These are phyloP conservation scores for Trematocara nigrifrons DNA, from an alignment of 2,113 vertebrate genomes.

Conservation along the genomic window DNA sequence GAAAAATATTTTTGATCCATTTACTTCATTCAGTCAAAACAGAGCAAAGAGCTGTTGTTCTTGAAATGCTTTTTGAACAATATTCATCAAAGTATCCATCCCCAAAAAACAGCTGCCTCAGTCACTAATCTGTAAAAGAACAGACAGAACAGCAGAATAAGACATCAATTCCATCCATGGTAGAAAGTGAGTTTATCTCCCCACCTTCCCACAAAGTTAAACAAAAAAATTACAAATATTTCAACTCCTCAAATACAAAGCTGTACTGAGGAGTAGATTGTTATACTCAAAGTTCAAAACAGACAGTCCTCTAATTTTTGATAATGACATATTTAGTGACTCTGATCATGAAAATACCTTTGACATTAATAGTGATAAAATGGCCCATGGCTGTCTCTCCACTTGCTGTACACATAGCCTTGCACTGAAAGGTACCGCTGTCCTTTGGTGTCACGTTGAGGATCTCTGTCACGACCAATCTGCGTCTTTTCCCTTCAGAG, in stretches of 20 bases:
- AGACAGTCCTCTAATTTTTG: background rate
- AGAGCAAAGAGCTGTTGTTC: background rate
- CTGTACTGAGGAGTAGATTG: background rate
- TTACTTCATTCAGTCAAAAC: background rate
- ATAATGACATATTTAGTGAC: background rate
- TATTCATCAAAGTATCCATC: background rate
- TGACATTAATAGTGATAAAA: background rate
- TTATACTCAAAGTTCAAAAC: background rate
- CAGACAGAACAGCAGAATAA: background rate
- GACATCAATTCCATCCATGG: rapidly evolving
- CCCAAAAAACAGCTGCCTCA: background rate
- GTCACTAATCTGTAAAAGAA: background rate
- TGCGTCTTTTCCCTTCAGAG: background rate
- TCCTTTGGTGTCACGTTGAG: background rate
- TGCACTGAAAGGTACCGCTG: background rate
- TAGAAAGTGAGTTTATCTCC: background rate
- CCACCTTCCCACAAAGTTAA: background rate
- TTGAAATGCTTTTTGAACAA: background rate
- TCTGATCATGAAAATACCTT: background rate
- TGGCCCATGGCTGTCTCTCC: background rate
- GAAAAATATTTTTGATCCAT: background rate
- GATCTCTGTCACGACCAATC: constrained; percentile 36
- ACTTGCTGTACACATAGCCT: rapidly evolving
- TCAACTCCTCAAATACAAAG: background rate
- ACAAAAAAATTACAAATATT: background rate